Percentiles rank a stretch among this genome's conserved stretches.
These are phyloP conservation scores for Murina feae DNA, from an alignment of 2,113 vertebrate species.

Conservation along the genomic window DNA sequence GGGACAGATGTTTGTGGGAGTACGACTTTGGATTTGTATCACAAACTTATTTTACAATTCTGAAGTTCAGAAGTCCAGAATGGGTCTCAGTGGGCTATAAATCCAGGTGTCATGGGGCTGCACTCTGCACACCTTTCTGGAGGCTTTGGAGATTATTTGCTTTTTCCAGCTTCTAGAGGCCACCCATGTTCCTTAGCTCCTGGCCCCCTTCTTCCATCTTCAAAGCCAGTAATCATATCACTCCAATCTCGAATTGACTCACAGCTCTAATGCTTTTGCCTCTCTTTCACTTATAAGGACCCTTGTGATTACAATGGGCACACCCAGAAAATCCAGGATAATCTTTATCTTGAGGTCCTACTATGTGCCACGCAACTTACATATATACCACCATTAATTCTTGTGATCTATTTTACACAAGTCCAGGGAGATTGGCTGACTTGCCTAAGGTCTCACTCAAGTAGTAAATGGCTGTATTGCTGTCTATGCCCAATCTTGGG, in stretches of 20 bases:
- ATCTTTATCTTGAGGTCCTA: background rate
- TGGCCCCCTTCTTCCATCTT: background rate
- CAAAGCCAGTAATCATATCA: background rate
- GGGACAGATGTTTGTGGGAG: background rate
- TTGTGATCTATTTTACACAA: background rate
- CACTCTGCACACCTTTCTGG: background rate
- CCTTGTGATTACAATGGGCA: background rate
- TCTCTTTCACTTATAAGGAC: background rate
- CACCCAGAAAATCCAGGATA: background rate
- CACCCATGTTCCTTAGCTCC: background rate
- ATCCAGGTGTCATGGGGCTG: background rate
- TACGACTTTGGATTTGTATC: background rate
- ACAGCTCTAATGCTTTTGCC: background rate
- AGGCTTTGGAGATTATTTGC: background rate
- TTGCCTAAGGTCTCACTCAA: background rate
- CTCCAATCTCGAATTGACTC: background rate
- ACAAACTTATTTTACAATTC: background rate
- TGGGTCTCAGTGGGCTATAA: background rate
- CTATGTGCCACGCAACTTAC: background rate
- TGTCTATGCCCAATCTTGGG: background rate
- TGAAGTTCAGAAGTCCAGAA: background rate
- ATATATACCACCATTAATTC: background rate
- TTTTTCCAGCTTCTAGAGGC: background rate
- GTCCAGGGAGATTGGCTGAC: background rate
- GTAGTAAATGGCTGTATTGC: background rate